Evolutionary conservation across 2,888 invertebrate genomes (phyloP).

Genomic region (Sinhomidia bicolor): DNA sequence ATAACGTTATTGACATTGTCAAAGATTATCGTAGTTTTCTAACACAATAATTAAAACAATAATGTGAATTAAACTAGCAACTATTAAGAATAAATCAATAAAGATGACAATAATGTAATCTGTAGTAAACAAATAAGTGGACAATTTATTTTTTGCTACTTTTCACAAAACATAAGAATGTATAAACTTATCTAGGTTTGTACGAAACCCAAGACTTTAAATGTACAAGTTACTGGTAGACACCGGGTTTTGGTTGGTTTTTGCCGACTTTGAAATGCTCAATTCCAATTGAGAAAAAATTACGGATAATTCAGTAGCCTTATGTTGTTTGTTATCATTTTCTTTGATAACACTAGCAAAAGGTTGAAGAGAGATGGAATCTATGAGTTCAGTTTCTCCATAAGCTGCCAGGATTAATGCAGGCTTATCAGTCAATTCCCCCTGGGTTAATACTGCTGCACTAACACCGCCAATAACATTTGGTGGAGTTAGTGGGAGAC

Average conservation of each 20-base stretch:
- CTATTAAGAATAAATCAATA: too few species aligned
- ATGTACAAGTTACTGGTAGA: constrained; percentile 74
- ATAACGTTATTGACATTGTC: too few species aligned
- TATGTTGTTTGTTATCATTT: background rate
- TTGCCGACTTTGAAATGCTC: constrained; percentile 41
- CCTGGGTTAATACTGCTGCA: constrained; percentile 74
- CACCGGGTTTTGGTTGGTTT: constrained; percentile 61
- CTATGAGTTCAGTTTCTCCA: constrained; percentile 74
- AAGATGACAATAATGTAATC: too few species aligned
- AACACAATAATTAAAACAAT: too few species aligned
- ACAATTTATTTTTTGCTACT: too few species aligned
- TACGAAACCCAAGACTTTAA: constrained; percentile 13
- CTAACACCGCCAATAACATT: constrained; percentile 75
- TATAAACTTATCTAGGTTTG: too few species aligned
- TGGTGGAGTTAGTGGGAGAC: constrained; percentile 62
- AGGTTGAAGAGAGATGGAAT: constrained; percentile 75
- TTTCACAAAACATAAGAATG: too few species aligned
- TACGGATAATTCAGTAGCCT: constrained; percentile 35
- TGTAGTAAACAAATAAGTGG: too few species aligned
- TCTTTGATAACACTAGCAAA: constrained; percentile 64
- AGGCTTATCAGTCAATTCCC: constrained; percentile 68
- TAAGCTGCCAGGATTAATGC: constrained; percentile 71
- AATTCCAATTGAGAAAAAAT: constrained; percentile 66
- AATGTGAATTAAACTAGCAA: too few species aligned
- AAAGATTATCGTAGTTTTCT: too few species aligned